A percentile compares a stretch with the other conserved stretches of the same genome.
Conservation (phyloP, 1,140 invertebrate species). For the Pollicipes pollicipes region DNA sequence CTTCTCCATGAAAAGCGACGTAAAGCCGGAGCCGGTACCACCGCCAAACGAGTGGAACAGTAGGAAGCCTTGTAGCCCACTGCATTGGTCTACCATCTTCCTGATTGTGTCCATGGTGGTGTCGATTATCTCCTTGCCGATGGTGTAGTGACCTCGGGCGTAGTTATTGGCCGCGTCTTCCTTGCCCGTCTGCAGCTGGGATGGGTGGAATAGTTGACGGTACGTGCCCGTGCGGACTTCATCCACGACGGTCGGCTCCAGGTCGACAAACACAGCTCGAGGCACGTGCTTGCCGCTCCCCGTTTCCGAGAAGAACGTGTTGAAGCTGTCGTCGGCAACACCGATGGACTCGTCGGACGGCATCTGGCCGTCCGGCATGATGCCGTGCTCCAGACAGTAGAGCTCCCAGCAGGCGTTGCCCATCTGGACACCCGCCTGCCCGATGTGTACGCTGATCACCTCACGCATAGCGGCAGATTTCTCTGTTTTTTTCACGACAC, state of each 20-base stretch:
- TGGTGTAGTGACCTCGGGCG: constrained; percentile 42
- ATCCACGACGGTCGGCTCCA: constrained; percentile 72
- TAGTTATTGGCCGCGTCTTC: constrained; percentile 51
- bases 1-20: constrained; percentile 34
- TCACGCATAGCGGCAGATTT: constrained; percentile 32
- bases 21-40: constrained; percentile 35
- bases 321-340: constrained; percentile 32
- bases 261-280: constrained; percentile 48
- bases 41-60: constrained; percentile 36
- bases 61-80: constrained; percentile 49
- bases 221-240: constrained; percentile 67
- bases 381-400: constrained; percentile 75
- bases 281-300: constrained; percentile 29
- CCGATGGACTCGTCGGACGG: constrained; percentile 43
- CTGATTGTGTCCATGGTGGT: constrained; percentile 33
- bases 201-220: constrained; percentile 65
- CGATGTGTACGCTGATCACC: constrained; percentile 70
- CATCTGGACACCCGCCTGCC: constrained; percentile 76
- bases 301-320: constrained; percentile 33
- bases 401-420: constrained; percentile 65
- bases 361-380: constrained; percentile 68
- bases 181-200: constrained; percentile 65
- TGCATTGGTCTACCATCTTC: constrained; percentile 53
- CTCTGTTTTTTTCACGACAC: too few species aligned
- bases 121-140: constrained; percentile 40